Evolutionary conservation across 2,113 vertebrate genomes (phyloP).

Genomic region (Stercorarius parasiticus): DNA sequence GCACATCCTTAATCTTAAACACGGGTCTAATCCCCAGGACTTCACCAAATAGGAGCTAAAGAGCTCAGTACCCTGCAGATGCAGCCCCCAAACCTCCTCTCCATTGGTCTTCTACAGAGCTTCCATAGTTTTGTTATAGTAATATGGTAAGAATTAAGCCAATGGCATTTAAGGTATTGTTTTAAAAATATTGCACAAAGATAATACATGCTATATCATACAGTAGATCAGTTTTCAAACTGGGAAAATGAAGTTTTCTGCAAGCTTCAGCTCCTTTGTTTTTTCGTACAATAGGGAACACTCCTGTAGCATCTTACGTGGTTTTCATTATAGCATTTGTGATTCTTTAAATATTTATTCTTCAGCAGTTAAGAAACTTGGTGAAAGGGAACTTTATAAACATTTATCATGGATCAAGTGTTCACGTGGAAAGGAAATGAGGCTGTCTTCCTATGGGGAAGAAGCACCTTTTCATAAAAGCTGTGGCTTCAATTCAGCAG

Average conservation of each 20-base stretch:
- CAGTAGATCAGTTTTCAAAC: constrained; percentile 55
- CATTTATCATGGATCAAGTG: neutral
- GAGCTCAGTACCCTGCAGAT: neutral
- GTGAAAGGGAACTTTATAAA: constrained; percentile 25
- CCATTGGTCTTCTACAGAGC: neutral
- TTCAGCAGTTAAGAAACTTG: constrained; percentile 34
- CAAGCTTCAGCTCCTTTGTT: constrained; percentile 27
- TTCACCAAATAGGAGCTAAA: neutral
- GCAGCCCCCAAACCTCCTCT: neutral
- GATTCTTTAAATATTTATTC: constrained; percentile 56
- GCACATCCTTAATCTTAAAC: neutral
- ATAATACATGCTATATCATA: neutral
- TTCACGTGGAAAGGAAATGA: constrained; percentile 39
- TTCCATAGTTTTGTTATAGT: constrained; percentile 52
- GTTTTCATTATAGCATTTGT: constrained; percentile 48
- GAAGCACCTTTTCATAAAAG: neutral
- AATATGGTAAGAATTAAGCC: constrained; percentile 71
- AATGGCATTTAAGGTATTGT: constrained; percentile 62
- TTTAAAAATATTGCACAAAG: constrained; percentile 60
- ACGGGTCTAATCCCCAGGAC: neutral
- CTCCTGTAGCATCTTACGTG: constrained; percentile 10
- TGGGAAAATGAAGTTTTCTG: constrained; percentile 37
- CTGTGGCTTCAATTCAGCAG: neutral
- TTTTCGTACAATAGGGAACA: neutral
- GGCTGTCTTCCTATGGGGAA: neutral